Base-by-base conservation (phyloP, 35 echinoderm and acorn worm species). In the Lytechinus pictus region DNA sequence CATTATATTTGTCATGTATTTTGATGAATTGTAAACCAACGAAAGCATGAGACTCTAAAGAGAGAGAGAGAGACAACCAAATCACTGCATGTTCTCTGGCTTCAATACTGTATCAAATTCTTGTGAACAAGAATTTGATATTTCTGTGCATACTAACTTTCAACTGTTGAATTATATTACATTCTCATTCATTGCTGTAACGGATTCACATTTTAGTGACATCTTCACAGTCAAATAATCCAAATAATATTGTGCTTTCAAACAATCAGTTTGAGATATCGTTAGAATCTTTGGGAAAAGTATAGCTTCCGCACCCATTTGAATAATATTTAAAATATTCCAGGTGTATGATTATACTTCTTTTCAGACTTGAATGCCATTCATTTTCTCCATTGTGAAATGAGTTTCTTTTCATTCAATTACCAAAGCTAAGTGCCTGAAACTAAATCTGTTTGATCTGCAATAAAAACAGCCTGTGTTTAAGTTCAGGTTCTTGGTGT, bases 371-470 rank as follows among this genome's bases (percentile, higher is more conserved):
- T 19, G 66, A 79, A 4, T 79, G n/a, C 66, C 0, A 79, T n/a
- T n/a, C 12, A 79, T 24, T 24, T 24, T 16, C 19, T 19, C 66
- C n/a, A 79, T 79, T 79, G 66, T 24, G 21, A 79, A 24, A 24
- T 7, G n/a, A 71, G 10, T 60, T 4, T 79, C n/a, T 79, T 24
- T n/a, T n/a, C n/a, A n/a, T 79, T 79, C n/a, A 24, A 24, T 24
- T 79, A 79, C n/a, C 66, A 19, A 79, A 79, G 66, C 66, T 24
- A 79, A 79, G 66, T 79, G 66, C 88, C 52, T 90, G 88, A 52
- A 90, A 90, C 28, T 33, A 52, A 90, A 90, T 44, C 28, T 54
- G 29, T 90, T 90, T 90, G 28, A 90, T 90, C 88, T 54, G 10
- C 88, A 52, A 33, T 90, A 44, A 90, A 90, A 90, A 90, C 88